Base-by-base conservation (phyloP, 2,888 invertebrate species). In the Drosophila rubida region DNA sequence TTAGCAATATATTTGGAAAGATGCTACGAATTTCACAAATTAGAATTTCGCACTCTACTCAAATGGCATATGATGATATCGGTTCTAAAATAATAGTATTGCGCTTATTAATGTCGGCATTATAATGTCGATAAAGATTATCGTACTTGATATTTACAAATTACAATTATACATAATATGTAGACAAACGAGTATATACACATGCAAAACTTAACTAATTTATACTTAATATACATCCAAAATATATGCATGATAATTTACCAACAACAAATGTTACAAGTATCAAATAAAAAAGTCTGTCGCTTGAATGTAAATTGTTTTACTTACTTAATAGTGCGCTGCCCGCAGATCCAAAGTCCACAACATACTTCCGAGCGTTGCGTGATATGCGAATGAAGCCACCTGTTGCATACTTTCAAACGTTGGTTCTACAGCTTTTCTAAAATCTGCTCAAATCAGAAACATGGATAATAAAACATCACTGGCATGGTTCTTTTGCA, bases 111-210 rank as follows among this genome's bases (percentile, higher is more conserved):
- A 66, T 66, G 65, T 68, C 71, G 71, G 64, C 74, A 80, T 75
- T 58, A 77, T 71, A 65, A 66, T 80, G 73, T 74, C 68, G 11
- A 6, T 66, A 69, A 66, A 65, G 65, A 83, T 66, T 68, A 71
- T 83, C 14, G 69, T 83, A 78, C 75, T 87, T 84, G 81, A 81
- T 84, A 84, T 87, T 87, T 87, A 80, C 78, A 75, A 84, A 78
- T 63, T 70, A 62, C 73, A 68, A 48, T 64, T 54, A 53, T 23
- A 63, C 37, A 51, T 37, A 50, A 42, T 54, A 54, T 65, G 49
- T 53, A 69, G 44, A 53, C 51, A 75, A 27, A 45, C 58, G 44
- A 46, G 70, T 53, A 62, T 67, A 67, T 67, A 65, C 48, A 74
- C 41, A 67, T 46, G 69, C 65, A 75, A 57, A 82, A 79, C 80